Percentiles rank a stretch among this genome's conserved stretches.
These are phyloP conservation scores for Megastigmus dorsalis DNA, from an alignment of 2,888 invertebrate genomes.

Conservation along the genomic window DNA sequence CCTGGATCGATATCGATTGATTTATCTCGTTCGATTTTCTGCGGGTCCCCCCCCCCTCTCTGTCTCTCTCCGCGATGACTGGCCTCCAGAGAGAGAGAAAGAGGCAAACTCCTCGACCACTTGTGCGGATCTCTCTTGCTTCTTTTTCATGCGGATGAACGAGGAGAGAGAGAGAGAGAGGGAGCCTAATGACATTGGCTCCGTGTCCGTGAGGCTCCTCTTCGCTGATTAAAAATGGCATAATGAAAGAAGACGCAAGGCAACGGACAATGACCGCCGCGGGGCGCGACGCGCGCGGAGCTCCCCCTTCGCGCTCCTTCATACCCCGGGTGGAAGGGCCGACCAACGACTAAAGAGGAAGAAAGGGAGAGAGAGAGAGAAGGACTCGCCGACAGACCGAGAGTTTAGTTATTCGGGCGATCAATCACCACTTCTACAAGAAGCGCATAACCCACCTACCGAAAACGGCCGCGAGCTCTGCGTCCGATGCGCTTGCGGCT, in stretches of 20 bases:
- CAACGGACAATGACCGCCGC: slow-evolving; percentile 64
- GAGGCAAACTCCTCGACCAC: slow-evolving; percentile 25
- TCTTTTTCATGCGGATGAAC: slow-evolving; percentile 47
- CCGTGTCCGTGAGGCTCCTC: slow-evolving; percentile 56
- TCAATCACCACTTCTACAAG: slow-evolving; percentile 70
- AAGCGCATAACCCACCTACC: slow-evolving; percentile 66
- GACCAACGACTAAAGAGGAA: slow-evolving; percentile 42
- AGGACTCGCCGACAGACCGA: slow-evolving; percentile 31
- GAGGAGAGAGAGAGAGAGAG: neutral
- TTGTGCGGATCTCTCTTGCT: slow-evolving; percentile 39
- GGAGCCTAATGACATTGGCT: slow-evolving; percentile 62
- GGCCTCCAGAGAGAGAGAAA: slow-evolving; percentile 42
- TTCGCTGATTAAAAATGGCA: slow-evolving; percentile 70
- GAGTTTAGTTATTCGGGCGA: slow-evolving; percentile 69
- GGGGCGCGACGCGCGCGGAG: slow-evolving; percentile 40
- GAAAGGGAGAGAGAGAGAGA: slow-evolving; percentile 55
- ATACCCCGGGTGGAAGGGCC: no score
- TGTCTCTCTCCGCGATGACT: slow-evolving; percentile 60
- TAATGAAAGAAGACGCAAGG: slow-evolving; percentile 68
- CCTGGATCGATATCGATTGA: slow-evolving; percentile 70
- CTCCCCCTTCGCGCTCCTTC: slow-evolving; percentile 20
- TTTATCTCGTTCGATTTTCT: slow-evolving; percentile 68
- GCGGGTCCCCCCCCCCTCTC: no score
- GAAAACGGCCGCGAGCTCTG: slow-evolving; percentile 54
- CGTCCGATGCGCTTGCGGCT: slow-evolving; percentile 32